Conservation (phyloP, 2,888 invertebrate species). For the Pogonocherus hispidulus region DNA sequence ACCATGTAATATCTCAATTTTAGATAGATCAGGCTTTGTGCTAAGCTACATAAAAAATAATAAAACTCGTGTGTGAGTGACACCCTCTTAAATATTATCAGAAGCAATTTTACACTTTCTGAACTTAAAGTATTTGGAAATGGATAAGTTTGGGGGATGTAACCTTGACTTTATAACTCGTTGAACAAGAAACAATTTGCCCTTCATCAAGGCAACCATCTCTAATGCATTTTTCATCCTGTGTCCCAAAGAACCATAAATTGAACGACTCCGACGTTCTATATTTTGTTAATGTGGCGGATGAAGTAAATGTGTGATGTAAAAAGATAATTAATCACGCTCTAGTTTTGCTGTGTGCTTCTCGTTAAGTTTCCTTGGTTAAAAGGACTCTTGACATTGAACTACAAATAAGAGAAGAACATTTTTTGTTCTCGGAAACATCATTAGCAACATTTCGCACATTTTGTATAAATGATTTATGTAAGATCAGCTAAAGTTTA, state of each 20-base stretch:
- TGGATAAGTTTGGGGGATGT: constrained; percentile 11
- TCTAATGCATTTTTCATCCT: constrained; percentile 28
- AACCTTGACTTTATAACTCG: constrained; percentile 31
- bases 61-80: not conserved
- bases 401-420: constrained; percentile 7
- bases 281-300: constrained; percentile 25
- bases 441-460: constrained; percentile 3
- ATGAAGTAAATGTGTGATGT: constrained; percentile 11
- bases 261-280: constrained; percentile 13
- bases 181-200: constrained; percentile 22
- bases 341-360: constrained; percentile 10
- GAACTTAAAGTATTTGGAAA: constrained; percentile 18
- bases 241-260: constrained; percentile 16
- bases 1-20: too few species aligned
- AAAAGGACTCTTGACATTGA: constrained; percentile 16
- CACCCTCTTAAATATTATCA: constrained; percentile 17
- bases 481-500: not conserved
- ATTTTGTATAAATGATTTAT: constrained; percentile 1
- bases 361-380: constrained; percentile 14
- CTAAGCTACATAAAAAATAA: not conserved
- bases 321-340: constrained; percentile 23
- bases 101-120: constrained; percentile 22
- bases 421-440: not conserved
- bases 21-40: not conserved
- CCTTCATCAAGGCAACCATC: constrained; percentile 18